Base-by-base conservation (phyloP, 2,888 invertebrate genomes). In the Endotricha flammealis region DNA sequence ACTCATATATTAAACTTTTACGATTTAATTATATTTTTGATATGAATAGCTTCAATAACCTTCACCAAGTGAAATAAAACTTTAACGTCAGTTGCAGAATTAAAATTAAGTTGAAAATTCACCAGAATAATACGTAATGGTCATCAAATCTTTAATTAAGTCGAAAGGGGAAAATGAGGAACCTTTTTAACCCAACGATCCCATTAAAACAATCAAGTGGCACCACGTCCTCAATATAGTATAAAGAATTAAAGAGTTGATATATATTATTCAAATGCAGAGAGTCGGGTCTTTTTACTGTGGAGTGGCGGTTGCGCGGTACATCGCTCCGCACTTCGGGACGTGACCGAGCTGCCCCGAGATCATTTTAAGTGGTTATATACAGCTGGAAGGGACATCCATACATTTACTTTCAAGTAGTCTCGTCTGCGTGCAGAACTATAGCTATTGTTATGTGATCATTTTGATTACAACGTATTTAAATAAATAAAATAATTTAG, bases 241-340 rank as follows among this genome's bases (percentile, higher is more conserved):
- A 41, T 38, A 42, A 57, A 50, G 65, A 73, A 75, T 72, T 72
- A 73, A 78, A 77, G 72, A 76, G 70, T 72, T 66, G 64, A 64
- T 63, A 73, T 80, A 78, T 76, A 78, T 81, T 80, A 82, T 82
- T 80, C 73, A 79, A 81, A 80, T 78, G 63, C 70, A 64, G 70
- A 71, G 64, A 62, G 64, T 68, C 58, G 65, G 69, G 65, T 75
- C 75, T 80, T 83, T 85, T 82, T 77, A 69, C 72, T 69, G 68
- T 62, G 64, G 71, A 79, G 79, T 73, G 72, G 79, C 61, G 81
- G 82, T 77, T 69, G 73, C 70, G 73, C 64, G 72, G 69, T 77
- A 85, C 85, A 83, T 63, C 80, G 76, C 76, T 82, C 82, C 76
- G 85, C 85, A 83, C 83, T 85, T 75, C 71, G 67, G 68, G 53